Conservation (phyloP, 2,888 invertebrate species). For the Drosophila kambysellisi region DNA sequence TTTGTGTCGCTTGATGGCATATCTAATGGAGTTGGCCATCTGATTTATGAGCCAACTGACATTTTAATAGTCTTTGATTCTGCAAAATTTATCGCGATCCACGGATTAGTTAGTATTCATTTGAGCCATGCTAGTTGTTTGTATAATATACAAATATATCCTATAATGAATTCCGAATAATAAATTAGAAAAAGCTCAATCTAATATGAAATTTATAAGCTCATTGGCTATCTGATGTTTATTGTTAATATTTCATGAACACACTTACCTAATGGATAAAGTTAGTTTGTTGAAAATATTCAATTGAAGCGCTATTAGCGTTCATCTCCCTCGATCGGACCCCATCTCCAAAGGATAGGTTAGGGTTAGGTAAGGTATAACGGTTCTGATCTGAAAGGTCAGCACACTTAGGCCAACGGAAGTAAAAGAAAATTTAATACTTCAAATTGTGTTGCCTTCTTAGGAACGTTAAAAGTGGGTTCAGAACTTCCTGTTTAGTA, state of each 20-base stretch:
- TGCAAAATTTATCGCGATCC: constrained; percentile 23
- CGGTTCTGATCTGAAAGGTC: no score
- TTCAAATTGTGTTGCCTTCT: neutral
- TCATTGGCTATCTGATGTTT: neutral
- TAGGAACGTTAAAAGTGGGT: neutral
- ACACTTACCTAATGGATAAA: neutral
- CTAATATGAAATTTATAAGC: constrained; percentile 6
- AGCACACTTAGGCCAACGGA: neutral
- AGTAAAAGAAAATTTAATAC: neutral
- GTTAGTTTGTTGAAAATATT: neutral
- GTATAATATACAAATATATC: neutral
- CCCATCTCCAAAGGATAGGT: neutral
- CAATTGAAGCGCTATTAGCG: neutral
- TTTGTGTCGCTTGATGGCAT: constrained; percentile 55
- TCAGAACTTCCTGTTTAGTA: no score
- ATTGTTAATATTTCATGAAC: neutral
- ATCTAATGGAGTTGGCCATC: constrained; percentile 58
- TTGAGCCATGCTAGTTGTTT: constrained; percentile 16
- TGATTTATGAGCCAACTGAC: constrained; percentile 51
- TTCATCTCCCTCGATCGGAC: neutral
- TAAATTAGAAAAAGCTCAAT: neutral
- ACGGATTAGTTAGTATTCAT: constrained; percentile 36
- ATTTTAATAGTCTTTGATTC: constrained; percentile 42
- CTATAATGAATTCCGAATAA: constrained; percentile 6
- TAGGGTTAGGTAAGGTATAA: no score